Conservation (phyloP, 2,888 invertebrate genomes). For the Himalopsyche japonica region DNA sequence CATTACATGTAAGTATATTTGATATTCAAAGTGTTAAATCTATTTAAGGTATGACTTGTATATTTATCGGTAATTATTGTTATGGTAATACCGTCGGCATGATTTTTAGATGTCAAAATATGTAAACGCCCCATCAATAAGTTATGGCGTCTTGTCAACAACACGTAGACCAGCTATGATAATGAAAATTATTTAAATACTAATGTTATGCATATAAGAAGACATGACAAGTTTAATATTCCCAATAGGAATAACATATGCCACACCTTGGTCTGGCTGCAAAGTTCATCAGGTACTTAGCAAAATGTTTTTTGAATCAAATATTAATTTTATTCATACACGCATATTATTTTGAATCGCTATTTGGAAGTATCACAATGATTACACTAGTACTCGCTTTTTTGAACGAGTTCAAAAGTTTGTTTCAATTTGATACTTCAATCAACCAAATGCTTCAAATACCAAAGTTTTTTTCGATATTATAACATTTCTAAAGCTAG, state of each 20-base stretch:
- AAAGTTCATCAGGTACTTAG: background rate
- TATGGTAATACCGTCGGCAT: background rate
- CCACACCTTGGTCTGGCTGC: background rate
- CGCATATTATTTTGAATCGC: no score
- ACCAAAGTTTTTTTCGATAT: no score
- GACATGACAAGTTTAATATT: background rate
- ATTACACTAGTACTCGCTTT: no score
- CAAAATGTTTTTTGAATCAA: background rate
- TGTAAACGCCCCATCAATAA: background rate
- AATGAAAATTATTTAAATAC: background rate
- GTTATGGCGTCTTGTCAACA: background rate
- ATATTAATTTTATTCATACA: background rate
- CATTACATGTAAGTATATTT: no score
- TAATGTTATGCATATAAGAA: background rate
- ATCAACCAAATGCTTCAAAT: no score
- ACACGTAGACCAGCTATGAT: background rate
- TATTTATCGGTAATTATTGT: background rate
- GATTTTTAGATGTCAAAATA: background rate
- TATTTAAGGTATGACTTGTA: background rate
- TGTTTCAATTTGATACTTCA: no score
- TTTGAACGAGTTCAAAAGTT: no score
- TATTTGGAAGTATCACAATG: no score
- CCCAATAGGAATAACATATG: background rate
- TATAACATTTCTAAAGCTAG: no score
- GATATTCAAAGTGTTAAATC: no score